phyloP scores from a whole-genome alignment of 2,113 vertebrate genomes.

The Prietella phreatophila region DNA sequence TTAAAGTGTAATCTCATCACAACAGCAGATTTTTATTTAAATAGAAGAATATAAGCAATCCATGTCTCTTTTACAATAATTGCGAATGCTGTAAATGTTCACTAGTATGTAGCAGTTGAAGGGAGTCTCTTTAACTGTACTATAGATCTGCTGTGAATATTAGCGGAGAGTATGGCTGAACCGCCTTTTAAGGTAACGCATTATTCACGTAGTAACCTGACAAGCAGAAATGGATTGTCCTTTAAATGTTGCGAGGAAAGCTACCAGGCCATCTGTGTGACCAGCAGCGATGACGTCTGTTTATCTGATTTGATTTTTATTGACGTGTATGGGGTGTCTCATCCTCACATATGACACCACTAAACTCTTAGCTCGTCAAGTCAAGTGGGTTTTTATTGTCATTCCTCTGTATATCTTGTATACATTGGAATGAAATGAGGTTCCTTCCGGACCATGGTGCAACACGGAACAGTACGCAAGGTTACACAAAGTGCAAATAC shows the following conservation, averaged over 20 bases:
- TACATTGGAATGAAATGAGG: too few species aligned
- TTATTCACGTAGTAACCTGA: constrained; percentile 24
- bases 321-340: background rate
- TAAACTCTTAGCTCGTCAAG: too few species aligned
- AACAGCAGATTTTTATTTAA: background rate
- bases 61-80: background rate
- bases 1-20: background rate
- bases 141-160: background rate
- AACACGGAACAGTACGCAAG: too few species aligned
- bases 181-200: constrained; percentile 37
- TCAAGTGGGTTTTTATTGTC: too few species aligned
- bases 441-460: too few species aligned
- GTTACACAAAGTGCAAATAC: too few species aligned
- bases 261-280: background rate
- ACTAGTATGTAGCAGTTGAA: background rate
- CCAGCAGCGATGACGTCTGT: background rate
- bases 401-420: too few species aligned
- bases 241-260: background rate
- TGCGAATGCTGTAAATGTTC: constrained; percentile 8
- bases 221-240: background rate
- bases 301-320: constrained; percentile 1
- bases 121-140: background rate
- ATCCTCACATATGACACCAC: background rate
- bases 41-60: background rate
- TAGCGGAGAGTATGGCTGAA: background rate